phyloP scores from a whole-genome alignment of 2,888 invertebrate genomes.

The Galeruca laticollis region DNA sequence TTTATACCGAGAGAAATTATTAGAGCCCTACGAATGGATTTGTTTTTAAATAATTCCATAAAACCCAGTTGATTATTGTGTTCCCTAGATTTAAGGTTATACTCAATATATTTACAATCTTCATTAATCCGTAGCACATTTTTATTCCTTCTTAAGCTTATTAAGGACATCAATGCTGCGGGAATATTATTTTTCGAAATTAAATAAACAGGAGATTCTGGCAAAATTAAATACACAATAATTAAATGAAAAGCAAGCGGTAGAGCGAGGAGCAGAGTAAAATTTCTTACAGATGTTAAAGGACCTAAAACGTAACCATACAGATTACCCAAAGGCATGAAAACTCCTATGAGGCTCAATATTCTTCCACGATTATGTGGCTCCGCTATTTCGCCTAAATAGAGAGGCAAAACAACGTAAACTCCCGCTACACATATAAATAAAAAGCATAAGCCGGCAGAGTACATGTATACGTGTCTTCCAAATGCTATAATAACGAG shows the following conservation, averaged over 20 bases:
- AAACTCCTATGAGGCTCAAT: conserved; percentile 61
- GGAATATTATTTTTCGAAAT: conserved; percentile 67
- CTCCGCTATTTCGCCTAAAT: conserved; percentile 86
- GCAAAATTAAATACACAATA: conserved; percentile 43
- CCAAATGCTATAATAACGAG: conserved; percentile 42
- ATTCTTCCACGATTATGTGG: conserved; percentile 81
- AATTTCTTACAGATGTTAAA: conserved; percentile 32
- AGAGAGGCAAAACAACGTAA: conserved; percentile 76
- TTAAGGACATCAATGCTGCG: conserved; percentile 72
- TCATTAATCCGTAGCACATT: conserved; percentile 2
- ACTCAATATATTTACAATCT: conserved; percentile 26
- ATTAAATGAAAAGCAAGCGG: conserved; percentile 48
- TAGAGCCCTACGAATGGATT: conserved; percentile 68
- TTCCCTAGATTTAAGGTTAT: conserved; percentile 6
- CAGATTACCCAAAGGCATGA: conserved; percentile 39
- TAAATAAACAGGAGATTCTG: conserved; percentile 54
- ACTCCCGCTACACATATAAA: conserved; percentile 15
- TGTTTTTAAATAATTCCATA: conserved; percentile 33
- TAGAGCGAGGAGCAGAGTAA: conserved; percentile 32
- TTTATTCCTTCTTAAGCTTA: conserved; percentile 32
- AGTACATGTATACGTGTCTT: conserved; percentile 53
- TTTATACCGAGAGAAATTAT: conserved; percentile 79
- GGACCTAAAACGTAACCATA: conserved; percentile 45
- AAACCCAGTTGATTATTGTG: conserved; percentile 30
- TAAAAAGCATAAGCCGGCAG: conserved; percentile 64